Percentiles rank a stretch among this genome's conserved stretches.
Conservation (phyloP, 2,888 invertebrate species). For the Nebria brevicollis region DNA sequence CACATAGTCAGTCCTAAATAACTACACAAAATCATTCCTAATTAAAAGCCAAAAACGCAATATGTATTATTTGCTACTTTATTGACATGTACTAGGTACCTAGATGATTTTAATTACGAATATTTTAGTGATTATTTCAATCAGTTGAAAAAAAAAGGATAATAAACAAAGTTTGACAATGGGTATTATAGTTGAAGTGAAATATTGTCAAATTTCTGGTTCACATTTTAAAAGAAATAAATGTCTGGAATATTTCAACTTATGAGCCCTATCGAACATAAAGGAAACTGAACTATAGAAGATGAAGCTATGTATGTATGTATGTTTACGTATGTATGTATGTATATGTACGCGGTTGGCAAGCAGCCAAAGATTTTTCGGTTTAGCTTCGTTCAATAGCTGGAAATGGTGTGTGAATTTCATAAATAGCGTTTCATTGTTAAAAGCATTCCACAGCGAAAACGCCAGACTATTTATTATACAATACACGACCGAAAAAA, state of each 20-base stretch:
- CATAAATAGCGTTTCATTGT: constrained; percentile 47
- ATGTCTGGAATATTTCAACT: constrained; percentile 44
- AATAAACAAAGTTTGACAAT: constrained; percentile 9
- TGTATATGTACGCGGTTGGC: constrained; percentile 6
- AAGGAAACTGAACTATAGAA: constrained; percentile 33
- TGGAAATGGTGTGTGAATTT: constrained; percentile 47
- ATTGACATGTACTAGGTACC: no score
- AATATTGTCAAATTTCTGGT: constrained; percentile 39
- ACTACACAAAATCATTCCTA: no score
- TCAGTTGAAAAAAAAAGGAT: not conserved
- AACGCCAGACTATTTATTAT: constrained; percentile 45
- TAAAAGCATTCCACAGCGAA: constrained; percentile 46
- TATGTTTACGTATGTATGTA: constrained; percentile 17
- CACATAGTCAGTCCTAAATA: not conserved
- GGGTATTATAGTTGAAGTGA: constrained; percentile 28
- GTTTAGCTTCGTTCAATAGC: constrained; percentile 46
- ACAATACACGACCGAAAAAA: constrained; percentile 24
- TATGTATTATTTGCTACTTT: no score
- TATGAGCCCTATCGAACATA: constrained; percentile 45
- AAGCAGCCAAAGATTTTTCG: constrained; percentile 41
- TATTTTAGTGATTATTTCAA: no score
- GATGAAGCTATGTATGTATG: not conserved
- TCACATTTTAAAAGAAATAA: constrained; percentile 38
- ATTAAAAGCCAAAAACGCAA: no score
- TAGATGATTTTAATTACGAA: no score